Conservation (phyloP, 2,797 vertebrate genomes). For the Pterois miles region DNA sequence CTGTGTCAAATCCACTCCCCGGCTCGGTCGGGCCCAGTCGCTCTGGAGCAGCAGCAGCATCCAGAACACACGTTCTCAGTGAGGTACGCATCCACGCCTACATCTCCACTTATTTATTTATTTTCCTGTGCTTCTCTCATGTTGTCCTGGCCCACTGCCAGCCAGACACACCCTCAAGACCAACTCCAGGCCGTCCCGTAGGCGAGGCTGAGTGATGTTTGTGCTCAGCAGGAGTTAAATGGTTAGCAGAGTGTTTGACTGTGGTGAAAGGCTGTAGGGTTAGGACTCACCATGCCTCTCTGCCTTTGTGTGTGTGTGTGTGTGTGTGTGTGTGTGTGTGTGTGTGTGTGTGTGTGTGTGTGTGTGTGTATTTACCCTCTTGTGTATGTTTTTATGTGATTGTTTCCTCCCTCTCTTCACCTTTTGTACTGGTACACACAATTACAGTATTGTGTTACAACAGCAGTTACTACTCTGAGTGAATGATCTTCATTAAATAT, state of each 20-base stretch:
- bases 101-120: slow-evolving; percentile 3
- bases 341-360: neutral
- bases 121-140: slow-evolving; percentile 10
- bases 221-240: slow-evolving; percentile 10
- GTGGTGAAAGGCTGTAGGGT: slow-evolving; percentile 6
- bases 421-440: neutral
- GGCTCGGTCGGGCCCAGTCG: slow-evolving; percentile 51
- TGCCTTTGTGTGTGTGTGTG: neutral
- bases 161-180: slow-evolving; percentile 68
- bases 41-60: slow-evolving; percentile 54
- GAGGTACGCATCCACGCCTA: slow-evolving; percentile 82
- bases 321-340: too few relatives aligned
- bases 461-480: slow-evolving; percentile 7
- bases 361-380: neutral
- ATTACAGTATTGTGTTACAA: neutral
- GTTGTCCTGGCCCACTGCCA: slow-evolving; percentile 52
- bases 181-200: slow-evolving; percentile 17
- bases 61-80: slow-evolving; percentile 70
- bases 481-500: slow-evolving; percentile 46
- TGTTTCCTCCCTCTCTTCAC: slow-evolving; percentile 1
- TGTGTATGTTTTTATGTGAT: neutral
- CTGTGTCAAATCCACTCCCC: slow-evolving; percentile 49
- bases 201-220: slow-evolving; percentile 9
- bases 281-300: neutral
- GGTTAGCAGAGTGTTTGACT: slow-evolving; percentile 20